Conservation (phyloP, 2,888 invertebrate genomes). For the Aphodius sticticus region DNA sequence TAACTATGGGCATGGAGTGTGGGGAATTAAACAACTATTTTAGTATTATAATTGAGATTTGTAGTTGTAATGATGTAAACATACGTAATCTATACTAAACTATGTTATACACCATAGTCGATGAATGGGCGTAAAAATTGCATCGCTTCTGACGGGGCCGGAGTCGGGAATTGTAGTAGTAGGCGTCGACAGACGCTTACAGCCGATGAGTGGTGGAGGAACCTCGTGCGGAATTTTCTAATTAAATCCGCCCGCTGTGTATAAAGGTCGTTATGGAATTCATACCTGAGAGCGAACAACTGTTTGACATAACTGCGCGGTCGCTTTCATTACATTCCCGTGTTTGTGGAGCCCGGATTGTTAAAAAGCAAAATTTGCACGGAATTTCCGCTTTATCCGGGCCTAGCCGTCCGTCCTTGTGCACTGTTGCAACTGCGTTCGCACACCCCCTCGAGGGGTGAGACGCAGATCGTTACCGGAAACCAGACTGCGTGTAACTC, state of each 20-base stretch:
- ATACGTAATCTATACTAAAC: not conserved
- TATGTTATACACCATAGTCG: not conserved
- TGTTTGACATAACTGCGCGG: slow-evolving; percentile 57
- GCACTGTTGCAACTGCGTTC: slow-evolving; percentile 4
- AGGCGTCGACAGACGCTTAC: not conserved
- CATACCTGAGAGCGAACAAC: slow-evolving; percentile 58
- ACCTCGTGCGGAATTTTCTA: slow-evolving; percentile 54
- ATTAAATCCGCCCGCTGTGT: slow-evolving; percentile 54
- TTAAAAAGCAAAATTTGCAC: slow-evolving; percentile 52
- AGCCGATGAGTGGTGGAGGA: slow-evolving; percentile 28
- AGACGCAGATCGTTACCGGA: not conserved
- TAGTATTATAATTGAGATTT: too few relatives aligned
- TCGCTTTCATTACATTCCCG: slow-evolving; percentile 55
- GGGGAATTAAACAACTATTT: too few relatives aligned
- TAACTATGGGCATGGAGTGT: too few relatives aligned
- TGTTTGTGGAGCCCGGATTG: slow-evolving; percentile 54
- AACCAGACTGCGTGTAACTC: slow-evolving; percentile 4
- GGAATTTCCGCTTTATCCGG: slow-evolving; percentile 29
- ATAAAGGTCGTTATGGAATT: slow-evolving; percentile 57
- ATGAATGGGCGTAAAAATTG: not conserved
- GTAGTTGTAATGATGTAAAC: not conserved
- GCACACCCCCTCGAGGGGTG: not conserved
- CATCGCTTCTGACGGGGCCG: not conserved
- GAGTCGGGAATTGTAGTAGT: not conserved
- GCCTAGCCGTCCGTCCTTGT: not conserved